A percentile compares a stretch with the other conserved stretches of the same genome.
Evolutionary conservation across 2,888 invertebrate genomes (phyloP).

Genomic region (Chymomyza caudatula): DNA sequence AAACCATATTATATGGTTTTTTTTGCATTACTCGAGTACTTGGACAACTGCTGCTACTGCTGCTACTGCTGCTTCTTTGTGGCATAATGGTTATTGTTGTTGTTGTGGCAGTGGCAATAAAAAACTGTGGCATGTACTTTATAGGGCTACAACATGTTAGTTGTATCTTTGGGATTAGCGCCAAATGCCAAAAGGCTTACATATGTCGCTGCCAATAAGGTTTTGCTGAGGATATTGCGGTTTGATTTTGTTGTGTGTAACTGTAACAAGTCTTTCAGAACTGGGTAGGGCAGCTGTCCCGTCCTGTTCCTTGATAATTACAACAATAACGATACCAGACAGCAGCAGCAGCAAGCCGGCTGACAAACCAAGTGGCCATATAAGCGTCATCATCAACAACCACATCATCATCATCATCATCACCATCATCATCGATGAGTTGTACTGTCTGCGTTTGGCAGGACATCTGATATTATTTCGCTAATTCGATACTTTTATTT

Average conservation of each 20-base stretch:
- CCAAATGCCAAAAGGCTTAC: conserved; percentile 48
- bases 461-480: conserved; percentile 75
- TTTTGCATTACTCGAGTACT: conserved; percentile 23
- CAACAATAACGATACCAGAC: too few relatives aligned
- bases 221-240: conserved; percentile 44
- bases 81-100: not conserved
- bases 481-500: conserved; percentile 75
- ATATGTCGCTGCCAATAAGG: conserved; percentile 42
- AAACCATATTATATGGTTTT: conserved; percentile 26
- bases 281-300: conserved; percentile 49
- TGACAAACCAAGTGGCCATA: conserved; percentile 57
- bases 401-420: not conserved
- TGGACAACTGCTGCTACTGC: not conserved
- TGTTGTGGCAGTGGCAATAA: not conserved
- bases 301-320: conserved; percentile 1
- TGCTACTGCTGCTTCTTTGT: not conserved
- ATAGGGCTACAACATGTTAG: conserved; percentile 39
- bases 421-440: not conserved
- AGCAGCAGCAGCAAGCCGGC: conserved; percentile 55
- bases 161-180: conserved; percentile 39
- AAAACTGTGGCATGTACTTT: not conserved
- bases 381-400: not conserved
- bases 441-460: conserved; percentile 19
- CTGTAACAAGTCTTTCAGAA: conserved; percentile 19
- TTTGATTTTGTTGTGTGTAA: conserved; percentile 45